Percentiles rank a stretch among this genome's conserved stretches.
Evolutionary conservation across 2,113 vertebrate genomes (phyloP).

Genomic region (Hystrix cristata): DNA sequence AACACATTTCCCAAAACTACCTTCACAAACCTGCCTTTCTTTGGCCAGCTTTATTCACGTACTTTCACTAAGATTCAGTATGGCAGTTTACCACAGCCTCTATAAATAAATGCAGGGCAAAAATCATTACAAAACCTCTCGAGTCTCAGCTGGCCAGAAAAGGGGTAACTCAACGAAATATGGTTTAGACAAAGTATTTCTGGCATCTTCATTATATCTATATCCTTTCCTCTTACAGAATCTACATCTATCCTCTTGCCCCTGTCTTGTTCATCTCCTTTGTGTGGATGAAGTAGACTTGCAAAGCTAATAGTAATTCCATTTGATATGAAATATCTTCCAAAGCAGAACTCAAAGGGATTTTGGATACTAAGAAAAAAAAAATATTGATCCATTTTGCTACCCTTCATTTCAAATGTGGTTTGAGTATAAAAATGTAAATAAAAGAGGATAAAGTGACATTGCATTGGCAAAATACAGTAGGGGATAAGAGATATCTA

Average conservation of each 20-base stretch:
- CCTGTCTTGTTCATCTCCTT: not conserved
- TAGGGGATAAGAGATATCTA: no score
- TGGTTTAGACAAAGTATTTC: not conserved
- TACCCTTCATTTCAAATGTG: not conserved
- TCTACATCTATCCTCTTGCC: not conserved
- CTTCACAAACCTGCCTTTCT: conserved; percentile 49
- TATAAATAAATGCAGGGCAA: conserved; percentile 46
- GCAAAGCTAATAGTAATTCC: conserved; percentile 3
- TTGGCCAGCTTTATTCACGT: not conserved
- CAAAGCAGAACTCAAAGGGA: not conserved
- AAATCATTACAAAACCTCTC: conserved; percentile 26
- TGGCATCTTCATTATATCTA: not conserved
- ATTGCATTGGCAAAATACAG: not conserved
- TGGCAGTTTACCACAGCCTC: conserved; percentile 33
- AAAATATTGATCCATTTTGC: not conserved
- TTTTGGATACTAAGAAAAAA: not conserved
- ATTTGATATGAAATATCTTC: not conserved
- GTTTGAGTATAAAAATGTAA: not conserved
- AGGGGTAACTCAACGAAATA: conserved; percentile 36
- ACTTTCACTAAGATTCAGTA: conserved; percentile 53
- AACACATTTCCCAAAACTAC: conserved; percentile 55
- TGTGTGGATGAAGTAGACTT: not conserved
- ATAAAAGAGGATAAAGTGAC: not conserved
- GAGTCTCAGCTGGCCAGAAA: not conserved
- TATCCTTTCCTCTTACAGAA: not conserved